phyloP scores from a whole-genome alignment of 2,113 vertebrate species.

The Rhodinocichla rosea region DNA sequence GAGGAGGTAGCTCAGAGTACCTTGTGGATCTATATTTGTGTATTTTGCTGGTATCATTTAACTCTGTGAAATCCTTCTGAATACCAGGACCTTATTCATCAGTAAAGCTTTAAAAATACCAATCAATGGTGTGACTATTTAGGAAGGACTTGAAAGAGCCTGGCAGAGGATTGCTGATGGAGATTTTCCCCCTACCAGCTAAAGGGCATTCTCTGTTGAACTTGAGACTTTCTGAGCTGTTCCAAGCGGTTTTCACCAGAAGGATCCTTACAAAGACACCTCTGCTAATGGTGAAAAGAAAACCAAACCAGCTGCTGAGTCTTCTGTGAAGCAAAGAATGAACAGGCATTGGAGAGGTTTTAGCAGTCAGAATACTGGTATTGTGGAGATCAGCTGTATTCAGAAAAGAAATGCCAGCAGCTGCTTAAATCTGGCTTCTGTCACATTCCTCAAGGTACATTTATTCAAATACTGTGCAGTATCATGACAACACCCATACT shows the following conservation, averaged over 20 bases:
- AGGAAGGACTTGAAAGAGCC: not conserved
- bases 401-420: not conserved
- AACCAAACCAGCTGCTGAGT: not conserved
- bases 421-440: not conserved
- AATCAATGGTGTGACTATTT: not conserved
- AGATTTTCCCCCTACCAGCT: not conserved
- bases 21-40: not conserved
- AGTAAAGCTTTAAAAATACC: not conserved
- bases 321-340: not conserved
- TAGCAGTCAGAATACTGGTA: not conserved
- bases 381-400: not conserved
- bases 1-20: not conserved
- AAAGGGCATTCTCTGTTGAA: not conserved
- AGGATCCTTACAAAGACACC: not conserved
- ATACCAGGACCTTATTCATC: not conserved
- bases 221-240: not conserved
- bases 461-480: not conserved
- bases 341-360: not conserved
- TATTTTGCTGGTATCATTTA: not conserved
- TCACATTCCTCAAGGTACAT: not conserved
- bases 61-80: not conserved
- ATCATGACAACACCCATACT: not conserved
- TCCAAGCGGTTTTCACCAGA: not conserved
- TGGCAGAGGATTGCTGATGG: not conserved
- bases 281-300: not conserved